phyloP scores from a whole-genome alignment of 2,113 vertebrate species.

The Phrynocephalus versicolor region DNA sequence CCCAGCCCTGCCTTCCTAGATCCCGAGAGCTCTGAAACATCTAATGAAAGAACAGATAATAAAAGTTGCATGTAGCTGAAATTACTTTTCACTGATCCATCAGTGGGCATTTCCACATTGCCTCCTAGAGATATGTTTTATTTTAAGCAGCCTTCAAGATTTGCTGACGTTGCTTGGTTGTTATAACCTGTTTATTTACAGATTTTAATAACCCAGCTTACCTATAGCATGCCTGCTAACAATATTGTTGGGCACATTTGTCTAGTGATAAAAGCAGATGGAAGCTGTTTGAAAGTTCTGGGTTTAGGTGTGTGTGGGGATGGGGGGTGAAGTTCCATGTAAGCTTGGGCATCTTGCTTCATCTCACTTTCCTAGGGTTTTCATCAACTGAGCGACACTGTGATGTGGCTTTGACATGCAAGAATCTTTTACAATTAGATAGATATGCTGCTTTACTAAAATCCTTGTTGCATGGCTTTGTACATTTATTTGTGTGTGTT shows the following conservation, averaged over 20 bases:
- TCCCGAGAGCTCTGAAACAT: not conserved
- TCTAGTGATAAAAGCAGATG: slow-evolving; percentile 22
- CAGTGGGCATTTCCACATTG: not conserved
- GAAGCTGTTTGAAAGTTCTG: not conserved
- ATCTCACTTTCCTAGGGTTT: not conserved
- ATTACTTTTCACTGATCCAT: not conserved
- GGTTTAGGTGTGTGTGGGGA: too few species aligned
- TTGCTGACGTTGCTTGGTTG: not conserved
- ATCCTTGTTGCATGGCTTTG: not conserved
- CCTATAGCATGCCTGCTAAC: slow-evolving; percentile 8
- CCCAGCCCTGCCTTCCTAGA: not conserved
- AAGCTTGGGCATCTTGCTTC: not conserved
- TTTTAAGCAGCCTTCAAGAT: not conserved
- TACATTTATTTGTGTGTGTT: not conserved
- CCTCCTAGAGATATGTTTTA: not conserved
- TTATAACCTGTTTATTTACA: slow-evolving; percentile 2
- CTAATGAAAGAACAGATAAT: not conserved
- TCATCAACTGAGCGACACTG: not conserved
- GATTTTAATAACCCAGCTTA: not conserved
- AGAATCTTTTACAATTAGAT: not conserved
- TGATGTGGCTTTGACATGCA: not conserved
- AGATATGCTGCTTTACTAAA: not conserved
- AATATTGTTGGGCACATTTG: not conserved
- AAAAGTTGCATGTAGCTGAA: not conserved
- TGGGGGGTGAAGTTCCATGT: not conserved